Base-by-base conservation (phyloP, 2,113 vertebrate genomes). In the Phalacrocorax aristotelis region DNA sequence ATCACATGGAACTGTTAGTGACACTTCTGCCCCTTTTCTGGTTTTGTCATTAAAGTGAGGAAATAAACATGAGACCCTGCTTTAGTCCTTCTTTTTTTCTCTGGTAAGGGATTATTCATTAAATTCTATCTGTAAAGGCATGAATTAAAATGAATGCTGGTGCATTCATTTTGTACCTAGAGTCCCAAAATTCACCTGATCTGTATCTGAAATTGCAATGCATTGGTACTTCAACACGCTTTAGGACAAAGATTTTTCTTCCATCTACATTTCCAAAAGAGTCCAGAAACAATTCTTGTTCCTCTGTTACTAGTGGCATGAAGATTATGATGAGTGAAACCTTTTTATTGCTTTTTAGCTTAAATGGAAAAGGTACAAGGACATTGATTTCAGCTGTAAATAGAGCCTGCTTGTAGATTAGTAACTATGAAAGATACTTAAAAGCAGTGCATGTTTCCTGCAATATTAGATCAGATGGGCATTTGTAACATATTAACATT, bases 211-310 rank as follows among this genome's bases (percentile, higher is more conserved):
- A 93, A 94, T 94, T 91, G 38, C 69, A 86, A 88, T 42, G 13
- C 0, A 1, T 51, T 71, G 30, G 10, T 65, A 87, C 11, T 76
- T 94, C 72, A 72, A 15, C 11, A 81, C 42, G 26, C 13, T 90
- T 93, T 60, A 96, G 44, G 76, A 91, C 15, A 91, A 89, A 90
- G 23, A 76, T 84, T 95, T 95, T 70, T 97, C 75, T 88, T 90
- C 62, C 12, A 13, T 87, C 64, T 88, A 1, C 65, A 6, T 62
- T 95, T 95, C 36, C 25, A 46, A 90, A 87, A 85, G 38, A n/a
- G 44, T 69, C 26, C 58, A 70, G 46, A 61, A 64, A 76, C 46
- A 89, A 30, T 36, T 93, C 16, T 66, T 85, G 25, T 54, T 83
- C 61, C 11, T 83, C n/a, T 55, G 0, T 60, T 90, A 23, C 54